A percentile compares a stretch with the other conserved stretches of the same genome.
phyloP scores from a whole-genome alignment of 2,888 invertebrate species.

The Anticlea derivata region DNA sequence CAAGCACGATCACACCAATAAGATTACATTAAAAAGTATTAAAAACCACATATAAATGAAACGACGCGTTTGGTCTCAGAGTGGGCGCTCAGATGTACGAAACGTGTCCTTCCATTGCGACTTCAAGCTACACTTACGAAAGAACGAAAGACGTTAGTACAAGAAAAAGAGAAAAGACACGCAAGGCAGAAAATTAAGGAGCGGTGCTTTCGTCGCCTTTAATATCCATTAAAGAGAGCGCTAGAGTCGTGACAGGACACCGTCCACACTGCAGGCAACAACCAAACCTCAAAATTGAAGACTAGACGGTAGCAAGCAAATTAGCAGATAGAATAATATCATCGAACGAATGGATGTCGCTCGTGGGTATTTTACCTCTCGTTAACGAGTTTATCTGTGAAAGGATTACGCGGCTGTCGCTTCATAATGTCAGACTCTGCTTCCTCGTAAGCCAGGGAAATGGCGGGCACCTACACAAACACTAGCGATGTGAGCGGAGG shows the following conservation, averaged over 20 bases:
- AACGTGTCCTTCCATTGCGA: constrained; percentile 72
- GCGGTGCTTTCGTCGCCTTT: constrained; percentile 80
- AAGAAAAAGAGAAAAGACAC: constrained; percentile 70
- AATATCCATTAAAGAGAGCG: constrained; percentile 61
- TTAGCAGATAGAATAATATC: constrained; percentile 79
- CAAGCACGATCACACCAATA: constrained; percentile 48
- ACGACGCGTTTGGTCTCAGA: constrained; percentile 62
- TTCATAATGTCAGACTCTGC: constrained; percentile 99
- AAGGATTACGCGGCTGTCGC: constrained; percentile 98
- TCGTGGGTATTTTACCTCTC: constrained; percentile 91
- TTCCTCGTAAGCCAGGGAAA: constrained; percentile 99
- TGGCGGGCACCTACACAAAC: constrained; percentile 95
- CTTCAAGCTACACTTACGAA: constrained; percentile 71
- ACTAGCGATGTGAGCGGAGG: constrained; percentile 78
- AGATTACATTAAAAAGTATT: constrained; percentile 51
- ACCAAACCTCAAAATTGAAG: constrained; percentile 76
- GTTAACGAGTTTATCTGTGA: constrained; percentile 99
- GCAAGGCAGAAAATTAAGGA: constrained; percentile 74
- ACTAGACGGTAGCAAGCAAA: constrained; percentile 80
- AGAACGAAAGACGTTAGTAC: constrained; percentile 66
- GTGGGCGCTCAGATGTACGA: constrained; percentile 35
- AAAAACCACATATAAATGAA: constrained; percentile 63
- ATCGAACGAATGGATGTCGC: constrained; percentile 67
- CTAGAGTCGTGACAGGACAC: constrained; percentile 60
- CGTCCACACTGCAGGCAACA: constrained; percentile 76